Conservation (phyloP, 2,797 vertebrate genomes). For the Dipus sagitta region DNA sequence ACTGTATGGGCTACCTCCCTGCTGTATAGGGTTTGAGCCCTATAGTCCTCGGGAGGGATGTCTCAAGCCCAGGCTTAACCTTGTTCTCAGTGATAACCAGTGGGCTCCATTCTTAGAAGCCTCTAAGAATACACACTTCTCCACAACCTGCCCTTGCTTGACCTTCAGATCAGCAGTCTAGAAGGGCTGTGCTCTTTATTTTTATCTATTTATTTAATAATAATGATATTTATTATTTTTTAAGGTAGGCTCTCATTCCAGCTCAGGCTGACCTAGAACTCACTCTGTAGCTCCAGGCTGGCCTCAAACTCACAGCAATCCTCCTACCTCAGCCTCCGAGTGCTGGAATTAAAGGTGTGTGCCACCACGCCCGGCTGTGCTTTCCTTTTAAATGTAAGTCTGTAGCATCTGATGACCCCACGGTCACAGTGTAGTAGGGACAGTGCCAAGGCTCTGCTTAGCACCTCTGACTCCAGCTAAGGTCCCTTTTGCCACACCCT, state of each 20-base stretch:
- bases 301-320: too few relatives aligned
- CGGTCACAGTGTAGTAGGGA: not conserved
- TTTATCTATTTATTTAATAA: too few relatives aligned
- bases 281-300: too few relatives aligned
- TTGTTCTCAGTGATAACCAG: not conserved
- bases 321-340: too few relatives aligned
- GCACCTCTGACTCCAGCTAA: not conserved
- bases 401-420: not conserved
- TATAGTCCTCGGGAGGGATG: not conserved
- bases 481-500: not conserved
- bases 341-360: too few relatives aligned
- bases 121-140: not conserved
- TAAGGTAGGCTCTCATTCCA: too few relatives aligned
- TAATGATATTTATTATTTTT: too few relatives aligned
- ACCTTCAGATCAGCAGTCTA: not conserved
- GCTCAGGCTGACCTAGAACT: too few relatives aligned
- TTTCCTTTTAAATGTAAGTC: not conserved
- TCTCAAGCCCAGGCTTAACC: not conserved
- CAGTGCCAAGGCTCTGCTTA: not conserved
- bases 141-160: not conserved
- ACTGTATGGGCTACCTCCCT: not conserved
- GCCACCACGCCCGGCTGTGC: too few relatives aligned
- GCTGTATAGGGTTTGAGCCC: accelerated
- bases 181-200: not conserved
- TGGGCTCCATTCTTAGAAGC: not conserved